Conservation (phyloP, 2,113 vertebrate genomes). For the Mus spicilegus region DNA sequence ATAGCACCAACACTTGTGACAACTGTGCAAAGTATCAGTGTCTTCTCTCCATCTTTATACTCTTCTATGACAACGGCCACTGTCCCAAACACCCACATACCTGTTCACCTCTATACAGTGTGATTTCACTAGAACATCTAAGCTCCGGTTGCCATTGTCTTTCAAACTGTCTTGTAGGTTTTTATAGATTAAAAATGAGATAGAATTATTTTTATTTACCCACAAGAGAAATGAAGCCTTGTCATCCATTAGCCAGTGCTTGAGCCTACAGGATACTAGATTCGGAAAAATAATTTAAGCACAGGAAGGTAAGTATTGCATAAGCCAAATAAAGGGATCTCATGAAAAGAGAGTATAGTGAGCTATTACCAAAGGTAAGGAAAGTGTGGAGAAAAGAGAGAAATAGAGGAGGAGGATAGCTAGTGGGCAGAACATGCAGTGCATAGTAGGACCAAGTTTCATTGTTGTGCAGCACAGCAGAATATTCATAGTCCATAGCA, state of each 20-base stretch:
- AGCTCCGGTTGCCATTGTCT: neutral
- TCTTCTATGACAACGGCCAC: neutral
- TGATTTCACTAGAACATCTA: conserved; percentile 28
- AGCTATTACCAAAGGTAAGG: neutral
- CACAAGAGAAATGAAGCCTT: neutral
- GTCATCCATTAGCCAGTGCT: neutral
- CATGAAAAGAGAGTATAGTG: neutral
- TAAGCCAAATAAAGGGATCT: neutral
- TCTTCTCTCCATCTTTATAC: neutral
- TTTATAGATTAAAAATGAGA: neutral
- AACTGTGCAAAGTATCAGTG: neutral
- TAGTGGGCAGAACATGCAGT: neutral
- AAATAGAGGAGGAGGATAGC: neutral
- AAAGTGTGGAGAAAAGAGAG: neutral
- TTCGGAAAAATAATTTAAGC: neutral
- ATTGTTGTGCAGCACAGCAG: neutral
- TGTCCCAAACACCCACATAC: neutral
- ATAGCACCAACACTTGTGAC: neutral
- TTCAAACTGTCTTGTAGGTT: neutral
- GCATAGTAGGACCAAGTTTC: neutral
- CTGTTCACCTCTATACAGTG: neutral
- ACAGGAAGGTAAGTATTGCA: neutral
- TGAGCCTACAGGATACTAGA: neutral
- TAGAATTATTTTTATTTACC: neutral
- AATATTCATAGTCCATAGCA: neutral